Evolutionary conservation across 2,113 vertebrate genomes (phyloP), one percentile per base, ranked within the genome.

Genomic region (Sterna hirundo): DNA sequence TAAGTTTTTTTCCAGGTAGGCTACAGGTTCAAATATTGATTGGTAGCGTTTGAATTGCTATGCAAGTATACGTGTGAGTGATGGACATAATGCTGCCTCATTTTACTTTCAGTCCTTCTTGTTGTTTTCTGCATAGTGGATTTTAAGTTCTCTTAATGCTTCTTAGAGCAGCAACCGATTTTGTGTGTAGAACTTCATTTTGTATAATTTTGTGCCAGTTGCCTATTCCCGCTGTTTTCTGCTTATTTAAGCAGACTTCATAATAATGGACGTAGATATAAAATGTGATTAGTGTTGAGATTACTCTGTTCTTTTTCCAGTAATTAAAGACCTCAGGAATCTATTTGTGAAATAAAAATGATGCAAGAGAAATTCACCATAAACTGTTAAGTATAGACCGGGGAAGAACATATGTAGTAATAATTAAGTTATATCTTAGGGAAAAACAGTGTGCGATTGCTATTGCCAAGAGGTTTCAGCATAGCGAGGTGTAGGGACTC

Each of bases 41-140:
- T 3, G 15, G 9, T 22, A 9, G 8, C 11, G 4, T 38, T 71
- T 57, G 16, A 79, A 36, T 80, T 80, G 77, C 61, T 69, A 6
- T 55, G n/a, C 7, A 21, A 54, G 19, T 27, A 29, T 21, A 5
- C 0, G 0, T 47, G 34, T 49, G 74, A 81, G 52, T 42, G 60
- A 4, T 3, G 8, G 32, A 29, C 6, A 0, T 57, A 21, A 13
- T 51, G n/a, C 11, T 84, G 57, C 44, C 38, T 88, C 32, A 6
- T 52, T 54, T 65, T 66, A 9, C 30, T 46, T 57, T 71, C 22
- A 49, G 21, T 40, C 40, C 38, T 68, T 44, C 6, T 27, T 42
- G 26, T 34, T 93, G 27, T 52, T 84, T 81, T 68, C 27, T 79
- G 5, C 25, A 2, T 13, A 32, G 80, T 52, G 29, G 38, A 22